These are phyloP conservation scores for Manacus vitellinus DNA, from an alignment of 2,113 vertebrate species.

Conservation along the genomic window DNA sequence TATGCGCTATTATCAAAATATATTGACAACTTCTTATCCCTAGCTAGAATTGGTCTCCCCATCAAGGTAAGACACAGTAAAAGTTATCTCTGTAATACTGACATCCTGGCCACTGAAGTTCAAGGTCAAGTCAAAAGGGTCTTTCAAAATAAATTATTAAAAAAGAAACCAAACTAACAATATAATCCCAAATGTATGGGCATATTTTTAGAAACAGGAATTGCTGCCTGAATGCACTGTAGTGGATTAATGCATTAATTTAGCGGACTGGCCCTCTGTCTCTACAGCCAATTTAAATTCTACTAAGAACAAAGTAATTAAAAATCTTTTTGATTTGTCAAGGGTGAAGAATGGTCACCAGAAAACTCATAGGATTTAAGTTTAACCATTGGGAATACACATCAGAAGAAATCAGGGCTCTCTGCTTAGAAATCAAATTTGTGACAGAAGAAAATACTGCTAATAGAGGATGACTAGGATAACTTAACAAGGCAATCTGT, in stretches of 20 bases:
- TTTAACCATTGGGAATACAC: background rate
- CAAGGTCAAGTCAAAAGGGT: background rate
- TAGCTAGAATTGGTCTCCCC: background rate
- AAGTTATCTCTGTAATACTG: background rate
- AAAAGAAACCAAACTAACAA: background rate
- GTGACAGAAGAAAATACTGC: background rate
- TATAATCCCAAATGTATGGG: background rate
- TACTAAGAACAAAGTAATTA: background rate
- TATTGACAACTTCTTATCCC: background rate
- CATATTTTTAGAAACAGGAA: background rate
- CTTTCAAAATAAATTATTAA: background rate
- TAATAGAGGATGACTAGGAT: background rate
- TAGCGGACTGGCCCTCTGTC: background rate
- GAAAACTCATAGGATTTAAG: conserved; percentile 21
- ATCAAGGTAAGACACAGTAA: background rate
- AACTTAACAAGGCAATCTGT: background rate
- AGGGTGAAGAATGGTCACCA: conserved; percentile 12
- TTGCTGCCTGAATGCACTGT: background rate
- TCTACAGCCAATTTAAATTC: background rate
- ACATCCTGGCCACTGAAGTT: background rate
- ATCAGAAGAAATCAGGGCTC: conserved; percentile 5
- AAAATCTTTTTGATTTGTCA: conserved; percentile 28
- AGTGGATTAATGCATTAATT: background rate
- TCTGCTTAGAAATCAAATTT: conserved; percentile 4
- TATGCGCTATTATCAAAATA: background rate